Conservation (phyloP, 2,888 invertebrate species). For the Ophion ventricosus region DNA sequence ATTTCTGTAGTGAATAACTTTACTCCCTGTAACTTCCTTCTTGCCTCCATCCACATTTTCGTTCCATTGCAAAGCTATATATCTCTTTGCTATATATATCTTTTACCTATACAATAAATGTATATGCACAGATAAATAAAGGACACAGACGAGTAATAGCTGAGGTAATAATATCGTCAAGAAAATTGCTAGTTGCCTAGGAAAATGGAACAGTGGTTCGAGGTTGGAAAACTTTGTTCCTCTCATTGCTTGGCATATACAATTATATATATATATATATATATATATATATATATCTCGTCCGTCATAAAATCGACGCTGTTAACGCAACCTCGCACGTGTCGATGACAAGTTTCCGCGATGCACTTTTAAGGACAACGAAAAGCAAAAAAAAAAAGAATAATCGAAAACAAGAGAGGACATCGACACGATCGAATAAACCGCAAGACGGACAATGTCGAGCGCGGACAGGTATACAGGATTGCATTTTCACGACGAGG, state of each 20-base stretch:
- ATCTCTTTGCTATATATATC: neutral
- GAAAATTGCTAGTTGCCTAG: constrained; percentile 52
- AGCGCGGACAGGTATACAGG: too few relatives aligned
- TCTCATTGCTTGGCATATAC: neutral
- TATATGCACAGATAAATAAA: constrained; percentile 4
- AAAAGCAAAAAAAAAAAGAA: too few relatives aligned
- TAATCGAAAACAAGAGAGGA: neutral
- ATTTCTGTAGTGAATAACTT: constrained; percentile 49
- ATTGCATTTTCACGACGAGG: too few relatives aligned
- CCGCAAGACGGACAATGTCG: too few relatives aligned
- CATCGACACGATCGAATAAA: neutral
- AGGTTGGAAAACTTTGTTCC: constrained; percentile 29
- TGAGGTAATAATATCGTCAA: constrained; percentile 56
- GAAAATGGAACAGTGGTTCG: constrained; percentile 3
- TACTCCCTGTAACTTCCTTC: constrained; percentile 50
- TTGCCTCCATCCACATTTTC: constrained; percentile 19
- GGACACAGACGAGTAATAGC: constrained; percentile 44
- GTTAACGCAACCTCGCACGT: neutral
- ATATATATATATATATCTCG: neutral
- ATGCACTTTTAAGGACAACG: neutral
- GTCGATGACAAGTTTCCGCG: constrained; percentile 4
- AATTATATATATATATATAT: neutral
- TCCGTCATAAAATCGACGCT: neutral
- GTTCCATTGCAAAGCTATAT: neutral
- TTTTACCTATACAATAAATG: neutral